Conservation (phyloP, 2,113 vertebrate genomes). For the Strix uralensis region DNA sequence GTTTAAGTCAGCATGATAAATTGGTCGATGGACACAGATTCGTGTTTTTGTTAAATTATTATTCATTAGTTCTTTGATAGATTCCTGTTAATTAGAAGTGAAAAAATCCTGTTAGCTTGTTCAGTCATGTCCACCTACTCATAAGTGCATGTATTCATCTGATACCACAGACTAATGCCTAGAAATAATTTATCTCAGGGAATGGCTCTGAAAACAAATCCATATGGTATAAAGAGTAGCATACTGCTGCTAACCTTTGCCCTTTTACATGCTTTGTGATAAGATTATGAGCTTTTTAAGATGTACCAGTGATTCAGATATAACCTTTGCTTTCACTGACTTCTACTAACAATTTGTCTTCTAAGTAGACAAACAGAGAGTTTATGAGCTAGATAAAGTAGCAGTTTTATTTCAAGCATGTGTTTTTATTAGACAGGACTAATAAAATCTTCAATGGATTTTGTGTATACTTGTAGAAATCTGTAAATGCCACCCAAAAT, state of each 20-base stretch:
- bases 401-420: slow-evolving; percentile 45
- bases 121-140: background rate
- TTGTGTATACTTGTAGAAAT: slow-evolving; percentile 41
- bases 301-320: slow-evolving; percentile 3
- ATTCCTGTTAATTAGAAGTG: background rate
- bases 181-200: background rate
- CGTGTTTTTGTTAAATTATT: background rate
- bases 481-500: slow-evolving; percentile 48
- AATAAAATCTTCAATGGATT: slow-evolving; percentile 67
- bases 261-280: slow-evolving; percentile 17
- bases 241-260: background rate
- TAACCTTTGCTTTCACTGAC: slow-evolving; percentile 29
- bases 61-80: background rate
- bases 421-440: slow-evolving; percentile 61
- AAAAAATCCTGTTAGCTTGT: background rate
- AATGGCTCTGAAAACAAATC: slow-evolving; percentile 22
- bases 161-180: background rate
- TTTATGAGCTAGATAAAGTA: slow-evolving; percentile 47
- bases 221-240: background rate
- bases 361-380: slow-evolving; percentile 12
- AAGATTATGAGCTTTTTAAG: slow-evolving; percentile 55
- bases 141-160: background rate
- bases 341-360: slow-evolving; percentile 34
- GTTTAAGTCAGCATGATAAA: background rate
- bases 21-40: background rate